phyloP scores from a whole-genome alignment of 2,113 vertebrate genomes.

The Thalassarche chlororhynchos region DNA sequence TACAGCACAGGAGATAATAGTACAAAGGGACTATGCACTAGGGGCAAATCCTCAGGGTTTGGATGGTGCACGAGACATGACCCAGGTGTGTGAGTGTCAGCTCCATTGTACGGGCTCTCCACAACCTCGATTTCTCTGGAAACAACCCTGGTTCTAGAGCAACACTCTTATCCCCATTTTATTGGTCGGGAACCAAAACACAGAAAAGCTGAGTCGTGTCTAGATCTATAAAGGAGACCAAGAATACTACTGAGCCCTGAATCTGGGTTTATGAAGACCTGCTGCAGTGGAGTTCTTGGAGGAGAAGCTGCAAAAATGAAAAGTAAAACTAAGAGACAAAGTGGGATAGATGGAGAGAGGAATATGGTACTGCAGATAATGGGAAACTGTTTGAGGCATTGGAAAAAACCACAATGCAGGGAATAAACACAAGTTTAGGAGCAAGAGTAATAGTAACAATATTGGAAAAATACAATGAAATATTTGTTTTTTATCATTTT shows the following conservation, averaged over 20 bases:
- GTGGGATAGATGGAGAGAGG: neutral
- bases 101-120: rapidly evolving
- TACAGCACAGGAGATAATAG: neutral
- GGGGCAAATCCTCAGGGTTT: neutral
- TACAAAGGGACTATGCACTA: neutral
- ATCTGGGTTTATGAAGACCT: neutral
- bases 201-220: neutral
- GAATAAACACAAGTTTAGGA: neutral
- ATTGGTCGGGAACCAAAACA: neutral
- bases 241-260: neutral
- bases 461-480: neutral
- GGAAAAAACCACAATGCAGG: rapidly evolving
- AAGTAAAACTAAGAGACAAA: neutral
- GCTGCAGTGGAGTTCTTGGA: neutral
- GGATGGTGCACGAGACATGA: rapidly evolving
- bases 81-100: neutral
- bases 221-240: neutral
- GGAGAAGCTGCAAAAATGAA: neutral
- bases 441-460: neutral
- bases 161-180: neutral
- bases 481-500: neutral
- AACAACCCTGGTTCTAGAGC: neutral
- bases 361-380: neutral
- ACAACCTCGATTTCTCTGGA: neutral
- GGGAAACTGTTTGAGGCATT: neutral